A percentile compares a stretch with the other conserved stretches of the same genome.
Evolutionary conservation across 2,888 invertebrate species (phyloP).

Genomic region (Prosapia bicincta): DNA sequence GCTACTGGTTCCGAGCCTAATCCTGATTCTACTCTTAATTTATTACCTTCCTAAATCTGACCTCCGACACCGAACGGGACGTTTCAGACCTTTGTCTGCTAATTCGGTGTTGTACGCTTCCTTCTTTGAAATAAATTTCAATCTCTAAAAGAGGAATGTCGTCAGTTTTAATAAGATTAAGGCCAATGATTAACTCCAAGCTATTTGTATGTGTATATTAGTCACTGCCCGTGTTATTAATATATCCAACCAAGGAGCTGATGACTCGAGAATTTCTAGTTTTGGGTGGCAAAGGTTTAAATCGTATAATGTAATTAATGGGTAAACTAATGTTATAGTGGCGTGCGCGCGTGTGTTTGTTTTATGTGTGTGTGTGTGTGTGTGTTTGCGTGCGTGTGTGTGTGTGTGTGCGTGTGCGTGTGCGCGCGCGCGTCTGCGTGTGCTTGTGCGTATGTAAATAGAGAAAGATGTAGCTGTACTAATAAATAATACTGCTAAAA

Average conservation of each 20-base stretch:
- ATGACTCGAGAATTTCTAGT: neutral
- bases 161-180: neutral
- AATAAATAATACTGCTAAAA: too few species aligned
- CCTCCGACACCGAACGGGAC: neutral
- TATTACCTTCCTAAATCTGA: neutral
- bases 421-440: too few species aligned
- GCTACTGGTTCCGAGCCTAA: neutral
- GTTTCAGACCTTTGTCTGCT: neutral
- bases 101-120: neutral
- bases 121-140: neutral
- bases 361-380: too few species aligned
- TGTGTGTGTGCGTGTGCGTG: too few species aligned
- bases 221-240: neutral
- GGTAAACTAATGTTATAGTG: too few species aligned
- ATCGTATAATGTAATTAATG: too few species aligned
- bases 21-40: neutral
- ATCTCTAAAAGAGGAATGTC: neutral
- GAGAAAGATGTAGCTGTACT: too few species aligned
- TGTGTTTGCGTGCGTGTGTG: too few species aligned
- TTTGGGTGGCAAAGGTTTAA: too few species aligned
- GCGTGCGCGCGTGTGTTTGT: too few species aligned
- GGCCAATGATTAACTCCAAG: neutral
- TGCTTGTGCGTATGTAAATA: too few species aligned
- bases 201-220: neutral
- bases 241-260: neutral